Percentiles rank a stretch among this genome's conserved stretches.
phyloP scores from a whole-genome alignment of 2,797 vertebrate species.

The Natrix natrix region DNA sequence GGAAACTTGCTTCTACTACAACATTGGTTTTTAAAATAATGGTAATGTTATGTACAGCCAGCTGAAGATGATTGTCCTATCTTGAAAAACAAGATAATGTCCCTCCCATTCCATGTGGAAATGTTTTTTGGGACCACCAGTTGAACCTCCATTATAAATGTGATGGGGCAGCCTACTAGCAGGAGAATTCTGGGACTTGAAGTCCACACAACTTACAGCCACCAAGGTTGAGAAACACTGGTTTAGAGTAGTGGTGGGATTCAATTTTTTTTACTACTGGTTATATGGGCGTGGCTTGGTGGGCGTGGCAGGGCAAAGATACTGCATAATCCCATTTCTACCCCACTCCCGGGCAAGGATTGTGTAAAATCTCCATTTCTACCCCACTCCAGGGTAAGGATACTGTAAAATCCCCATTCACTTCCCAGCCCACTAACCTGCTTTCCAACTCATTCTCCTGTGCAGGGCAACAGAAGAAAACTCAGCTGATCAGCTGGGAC shows the following conservation, averaged over 20 bases:
- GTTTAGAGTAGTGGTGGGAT: not conserved
- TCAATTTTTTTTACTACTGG: too few relatives aligned
- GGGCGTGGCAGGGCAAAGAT: too few relatives aligned
- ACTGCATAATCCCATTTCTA: too few relatives aligned
- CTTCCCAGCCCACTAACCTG: too few relatives aligned
- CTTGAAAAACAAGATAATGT: not conserved
- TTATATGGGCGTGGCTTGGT: too few relatives aligned
- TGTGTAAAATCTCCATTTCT: too few relatives aligned
- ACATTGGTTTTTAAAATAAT: not conserved
- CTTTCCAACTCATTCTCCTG: too few relatives aligned
- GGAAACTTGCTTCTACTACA: not conserved
- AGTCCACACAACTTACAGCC: not conserved
- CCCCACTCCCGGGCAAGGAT: too few relatives aligned
- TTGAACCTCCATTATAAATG: not conserved
- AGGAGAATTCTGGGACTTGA: not conserved
- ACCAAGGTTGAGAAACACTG: not conserved
- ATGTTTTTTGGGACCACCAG: not conserved
- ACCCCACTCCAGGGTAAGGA: too few relatives aligned
- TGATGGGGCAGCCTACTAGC: not conserved
- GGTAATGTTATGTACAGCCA: not conserved
- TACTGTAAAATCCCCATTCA: too few relatives aligned
- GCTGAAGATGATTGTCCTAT: not conserved
- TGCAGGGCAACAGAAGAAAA: too few relatives aligned
- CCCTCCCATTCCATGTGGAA: not conserved
- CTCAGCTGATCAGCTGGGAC: too few relatives aligned